These are phyloP conservation scores for Lepidothrix coronata DNA, from an alignment of 2,113 vertebrate species.

Conservation along the genomic window DNA sequence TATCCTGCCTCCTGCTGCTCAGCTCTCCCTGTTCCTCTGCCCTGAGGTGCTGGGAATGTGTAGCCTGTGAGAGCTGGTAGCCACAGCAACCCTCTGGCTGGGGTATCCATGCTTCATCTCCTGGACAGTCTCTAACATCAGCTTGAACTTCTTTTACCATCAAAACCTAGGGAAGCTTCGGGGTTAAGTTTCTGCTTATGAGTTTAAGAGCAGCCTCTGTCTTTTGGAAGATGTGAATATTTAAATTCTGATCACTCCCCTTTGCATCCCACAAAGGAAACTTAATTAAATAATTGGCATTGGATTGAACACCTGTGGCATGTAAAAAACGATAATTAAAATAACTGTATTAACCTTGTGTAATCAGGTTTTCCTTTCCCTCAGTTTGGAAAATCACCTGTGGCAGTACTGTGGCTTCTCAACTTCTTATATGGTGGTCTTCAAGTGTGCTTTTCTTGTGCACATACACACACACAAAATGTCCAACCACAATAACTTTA, in stretches of 20 bases:
- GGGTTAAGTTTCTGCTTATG: background rate
- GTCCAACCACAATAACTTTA: background rate
- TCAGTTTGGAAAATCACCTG: background rate
- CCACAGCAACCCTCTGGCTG: background rate
- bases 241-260: background rate
- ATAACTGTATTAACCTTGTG: background rate
- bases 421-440: background rate
- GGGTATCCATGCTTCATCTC: rapidly evolving
- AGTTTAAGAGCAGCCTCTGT: background rate
- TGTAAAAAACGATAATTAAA: background rate
- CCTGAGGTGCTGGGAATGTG: no score
- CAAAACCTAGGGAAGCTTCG: background rate
- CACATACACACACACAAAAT: no score
- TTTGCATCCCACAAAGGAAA: background rate
- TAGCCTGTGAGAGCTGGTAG: background rate
- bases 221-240: background rate
- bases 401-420: background rate
- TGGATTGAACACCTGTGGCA: background rate
- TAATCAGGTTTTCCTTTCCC: background rate
- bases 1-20: background rate
- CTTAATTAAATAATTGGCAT: background rate
- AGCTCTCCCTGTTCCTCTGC: background rate
- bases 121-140: background rate
- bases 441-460: background rate
- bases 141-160: background rate